Conservation (phyloP, 2,797 vertebrate species). For the Babyrousa celebensis region DNA sequence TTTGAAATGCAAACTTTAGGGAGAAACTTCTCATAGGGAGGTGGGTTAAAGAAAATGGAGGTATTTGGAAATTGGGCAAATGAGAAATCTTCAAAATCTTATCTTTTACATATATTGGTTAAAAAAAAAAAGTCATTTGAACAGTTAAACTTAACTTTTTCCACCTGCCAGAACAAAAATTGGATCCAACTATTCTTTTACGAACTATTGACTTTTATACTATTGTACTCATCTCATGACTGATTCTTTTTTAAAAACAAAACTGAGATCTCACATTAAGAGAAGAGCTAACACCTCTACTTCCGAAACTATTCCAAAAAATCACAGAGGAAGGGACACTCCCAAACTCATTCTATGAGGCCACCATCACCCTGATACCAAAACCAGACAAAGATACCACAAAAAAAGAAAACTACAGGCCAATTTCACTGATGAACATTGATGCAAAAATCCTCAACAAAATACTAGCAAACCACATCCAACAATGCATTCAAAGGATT, state of each 20-base stretch:
- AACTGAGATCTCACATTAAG: neutral
- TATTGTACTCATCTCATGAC: neutral
- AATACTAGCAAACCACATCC: too few relatives aligned
- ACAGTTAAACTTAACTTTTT: neutral
- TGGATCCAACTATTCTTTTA: neutral
- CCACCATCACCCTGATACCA: too few relatives aligned
- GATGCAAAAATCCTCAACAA: too few relatives aligned
- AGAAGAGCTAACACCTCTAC: too few relatives aligned
- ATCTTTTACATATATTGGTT: neutral
- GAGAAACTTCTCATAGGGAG: neutral
- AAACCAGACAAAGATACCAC: too few relatives aligned
- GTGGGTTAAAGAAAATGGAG: neutral
- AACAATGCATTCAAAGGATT: too few relatives aligned
- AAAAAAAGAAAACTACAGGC: too few relatives aligned
- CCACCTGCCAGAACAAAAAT: neutral
- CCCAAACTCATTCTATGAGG: too few relatives aligned
- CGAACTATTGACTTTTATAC: neutral
- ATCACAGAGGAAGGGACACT: too few relatives aligned
- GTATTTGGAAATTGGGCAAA: neutral
- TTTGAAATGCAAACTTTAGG: neutral
- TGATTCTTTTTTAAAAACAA: neutral
- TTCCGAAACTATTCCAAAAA: too few relatives aligned
- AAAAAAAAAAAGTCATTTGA: neutral
- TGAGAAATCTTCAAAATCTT: neutral
- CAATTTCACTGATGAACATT: too few relatives aligned